Evolutionary conservation across 2,888 invertebrate genomes (phyloP), one percentile per base, ranked within the genome.

Genomic region (Neoascia interrupta): DNA sequence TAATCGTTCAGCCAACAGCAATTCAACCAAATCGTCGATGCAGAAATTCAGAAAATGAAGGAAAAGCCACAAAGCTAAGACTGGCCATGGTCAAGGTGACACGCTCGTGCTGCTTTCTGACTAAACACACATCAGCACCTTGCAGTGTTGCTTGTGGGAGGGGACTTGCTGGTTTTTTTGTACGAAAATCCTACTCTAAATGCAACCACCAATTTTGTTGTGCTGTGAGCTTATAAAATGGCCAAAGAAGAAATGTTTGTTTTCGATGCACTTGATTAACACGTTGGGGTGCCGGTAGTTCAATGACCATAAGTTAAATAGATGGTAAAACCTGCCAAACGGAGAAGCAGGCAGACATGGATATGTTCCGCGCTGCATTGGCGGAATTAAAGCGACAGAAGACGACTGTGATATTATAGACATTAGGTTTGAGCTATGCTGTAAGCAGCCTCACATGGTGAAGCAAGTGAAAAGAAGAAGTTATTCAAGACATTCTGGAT

Each of bases 41-140:
- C n/a, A n/a, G n/a, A n/a, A n/a, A n/a, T n/a, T n/a, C 36, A 49
- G 28, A 61, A 54, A 74, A 68, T 43, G 18, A 51, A 36, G 56
- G 37, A 76, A 64, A 64, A 43, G 37, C 36, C 16, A 61, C 26
- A 69, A 8, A 53, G 19, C 11, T 41, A n/a, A 18, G 26, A 34
- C 53, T 39, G 49, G 49, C 56, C 66, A 79, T 79, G 79, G 79
- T 79, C 79, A 79, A 79, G 79, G 79, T 79, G 66, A 73, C 54
- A 73, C 53, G 76, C 61, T 70, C 36, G 49, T 18, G 51, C n/a
- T 26, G 11, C 18, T 6, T 11, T 15, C n/a, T n/a, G n/a, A n/a
- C n/a, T n/a, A n/a, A 28, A 19, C 21, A 16, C 31, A n/a, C 45
- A 36, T 41, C 13, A 43, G 26, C 6, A 1, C 28, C 2, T 8